Percentiles rank a stretch among this genome's conserved stretches.
Conservation (phyloP, 2,113 vertebrate genomes). For the Hypomesus transpacificus region DNA sequence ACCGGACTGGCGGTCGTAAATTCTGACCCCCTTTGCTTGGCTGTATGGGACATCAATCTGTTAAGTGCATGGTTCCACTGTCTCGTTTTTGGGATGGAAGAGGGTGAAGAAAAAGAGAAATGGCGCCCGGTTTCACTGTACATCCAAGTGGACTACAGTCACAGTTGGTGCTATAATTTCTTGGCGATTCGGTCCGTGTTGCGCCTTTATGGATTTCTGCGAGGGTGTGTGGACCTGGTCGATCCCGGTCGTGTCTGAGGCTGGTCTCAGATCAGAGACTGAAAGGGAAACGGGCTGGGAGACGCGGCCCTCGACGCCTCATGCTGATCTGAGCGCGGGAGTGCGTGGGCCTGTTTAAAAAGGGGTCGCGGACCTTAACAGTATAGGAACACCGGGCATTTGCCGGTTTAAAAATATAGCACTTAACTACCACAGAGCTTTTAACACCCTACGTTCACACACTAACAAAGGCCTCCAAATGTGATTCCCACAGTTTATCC, state of each 20-base stretch:
- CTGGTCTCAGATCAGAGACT: not conserved
- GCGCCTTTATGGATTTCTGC: not conserved
- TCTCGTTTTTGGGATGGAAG: not conserved
- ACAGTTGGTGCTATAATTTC: not conserved
- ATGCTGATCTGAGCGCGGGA: not conserved
- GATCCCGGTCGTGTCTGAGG: not conserved
- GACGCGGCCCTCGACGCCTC: not conserved
- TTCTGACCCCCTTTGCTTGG: not conserved
- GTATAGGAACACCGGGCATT: not conserved
- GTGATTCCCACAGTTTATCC: no score
- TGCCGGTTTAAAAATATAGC: slow-evolving; percentile 7
- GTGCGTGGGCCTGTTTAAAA: slow-evolving; percentile 1
- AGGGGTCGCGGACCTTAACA: not conserved
- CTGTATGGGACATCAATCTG: slow-evolving; percentile 13
- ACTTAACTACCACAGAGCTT: slow-evolving; percentile 7
- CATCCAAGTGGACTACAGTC: not conserved
- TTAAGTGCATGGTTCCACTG: slow-evolving; percentile 25
- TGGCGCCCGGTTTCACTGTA: not conserved
- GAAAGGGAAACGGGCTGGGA: not conserved
- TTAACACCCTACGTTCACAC: not conserved
- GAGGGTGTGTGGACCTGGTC: not conserved
- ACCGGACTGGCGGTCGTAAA: slow-evolving; percentile 19
- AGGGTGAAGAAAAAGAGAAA: not conserved
- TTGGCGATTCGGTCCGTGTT: not conserved
- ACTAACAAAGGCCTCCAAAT: not conserved